Evolutionary conservation across 2,888 invertebrate species (phyloP), one percentile per base, ranked within the genome.

Genomic region (Drosophila monieri): DNA sequence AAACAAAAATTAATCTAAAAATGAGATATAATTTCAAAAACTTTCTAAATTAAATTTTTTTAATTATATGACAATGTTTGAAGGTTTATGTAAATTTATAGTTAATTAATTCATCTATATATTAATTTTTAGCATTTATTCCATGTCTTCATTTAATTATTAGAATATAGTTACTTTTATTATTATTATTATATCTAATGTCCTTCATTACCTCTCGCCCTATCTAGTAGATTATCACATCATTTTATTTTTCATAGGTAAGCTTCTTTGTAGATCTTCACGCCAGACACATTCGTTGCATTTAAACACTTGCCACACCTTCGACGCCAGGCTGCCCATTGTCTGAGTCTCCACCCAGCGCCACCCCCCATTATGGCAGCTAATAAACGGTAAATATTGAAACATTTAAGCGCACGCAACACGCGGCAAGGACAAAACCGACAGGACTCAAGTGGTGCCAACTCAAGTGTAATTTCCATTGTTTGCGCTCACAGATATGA

Each of bases 391-490:
- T 51, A 84, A 80, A 83, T 76, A 80, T 80, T 80, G 74, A 78
- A 84, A 78, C 80, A 76, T 80, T 80, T 74, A 73, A 57, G 67
- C 65, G 74, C 80, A 80, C 78, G 80, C 80, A 80, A 80, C 66
- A 53, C 59, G 59, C 44, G 35, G 56, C 27, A 60, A 67, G 65
- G 18, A 25, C 35, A 15, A 32, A 56, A 46, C 32, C 15, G 69
- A 39, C 68, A 68, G 48, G 48, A 68, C 69, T 61, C 52, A 48
- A 70, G 70, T 57, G 65, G 73, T 37, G 77, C 47, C 83, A 76
- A 72, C 76, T 77, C 68, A 77, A 83, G 84, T 83, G 78, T 83
- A 77, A 76, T 80, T 80, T 83, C 72, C 76, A 80, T 84, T 80
- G 80, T 84, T 76, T 74, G 67, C 76, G 68, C 58, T 51, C 49